Percentiles rank a stretch among this genome's conserved stretches.
Evolutionary conservation across 2,113 vertebrate genomes (phyloP).

Genomic region (Toxostoma redivivum): DNA sequence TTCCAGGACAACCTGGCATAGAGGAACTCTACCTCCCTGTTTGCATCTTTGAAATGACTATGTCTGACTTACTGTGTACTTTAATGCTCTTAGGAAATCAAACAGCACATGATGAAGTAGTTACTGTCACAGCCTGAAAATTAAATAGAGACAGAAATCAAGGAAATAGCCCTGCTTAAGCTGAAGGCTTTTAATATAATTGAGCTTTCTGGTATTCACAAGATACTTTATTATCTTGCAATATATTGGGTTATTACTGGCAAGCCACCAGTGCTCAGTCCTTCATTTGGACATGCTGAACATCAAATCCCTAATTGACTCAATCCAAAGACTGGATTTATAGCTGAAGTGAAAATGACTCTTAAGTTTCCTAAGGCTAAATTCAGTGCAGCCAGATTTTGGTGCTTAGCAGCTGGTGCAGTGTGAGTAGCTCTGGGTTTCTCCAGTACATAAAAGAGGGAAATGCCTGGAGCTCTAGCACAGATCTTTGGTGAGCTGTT

Average conservation of each 20-base stretch:
- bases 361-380: background rate
- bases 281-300: background rate
- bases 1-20: background rate
- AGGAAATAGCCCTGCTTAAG: background rate
- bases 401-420: background rate
- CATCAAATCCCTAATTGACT: background rate
- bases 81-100: background rate
- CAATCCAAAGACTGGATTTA: background rate
- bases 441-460: background rate
- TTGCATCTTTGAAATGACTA: background rate
- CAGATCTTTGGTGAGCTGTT: background rate
- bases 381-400: background rate
- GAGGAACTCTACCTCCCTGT: background rate
- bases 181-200: background rate
- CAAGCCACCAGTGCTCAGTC: background rate
- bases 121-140: background rate
- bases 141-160: background rate
- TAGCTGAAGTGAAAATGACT: constrained; percentile 11
- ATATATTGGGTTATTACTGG: background rate
- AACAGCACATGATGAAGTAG: background rate
- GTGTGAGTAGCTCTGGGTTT: background rate
- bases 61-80: background rate
- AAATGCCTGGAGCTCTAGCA: background rate
- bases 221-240: background rate
- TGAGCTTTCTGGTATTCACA: background rate